phyloP scores from a whole-genome alignment of 2,797 vertebrate species.

The Silurus lanzhouensis region DNA sequence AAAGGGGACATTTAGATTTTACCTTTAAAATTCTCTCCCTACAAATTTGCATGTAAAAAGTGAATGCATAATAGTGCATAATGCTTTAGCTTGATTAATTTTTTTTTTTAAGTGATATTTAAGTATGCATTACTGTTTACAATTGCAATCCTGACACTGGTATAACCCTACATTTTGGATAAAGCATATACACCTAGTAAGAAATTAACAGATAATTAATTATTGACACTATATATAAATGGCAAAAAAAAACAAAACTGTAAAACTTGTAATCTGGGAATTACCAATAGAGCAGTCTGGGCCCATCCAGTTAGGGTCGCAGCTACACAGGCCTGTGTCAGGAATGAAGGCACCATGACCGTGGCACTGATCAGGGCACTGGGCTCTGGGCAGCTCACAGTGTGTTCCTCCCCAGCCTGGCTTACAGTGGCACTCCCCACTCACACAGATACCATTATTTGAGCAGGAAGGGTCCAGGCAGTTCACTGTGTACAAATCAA shows the following conservation, averaged over 20 bases:
- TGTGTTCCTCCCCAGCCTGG: conserved; percentile 95
- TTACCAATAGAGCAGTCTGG: conserved; percentile 97
- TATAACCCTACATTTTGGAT: not conserved
- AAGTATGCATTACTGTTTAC: not conserved
- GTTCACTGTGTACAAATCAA: conserved; percentile 78
- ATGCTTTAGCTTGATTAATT: not conserved
- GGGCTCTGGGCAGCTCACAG: conserved; percentile 91
- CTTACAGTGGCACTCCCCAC: conserved; percentile 95
- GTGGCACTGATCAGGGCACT: conserved; percentile 97
- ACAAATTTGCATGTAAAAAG: not conserved
- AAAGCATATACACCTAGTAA: not conserved
- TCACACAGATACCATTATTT: conserved; percentile 94
- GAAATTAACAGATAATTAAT: not conserved
- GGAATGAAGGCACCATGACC: conserved; percentile 96
- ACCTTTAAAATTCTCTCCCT: not conserved
- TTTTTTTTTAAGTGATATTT: not conserved
- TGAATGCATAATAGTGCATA: not conserved
- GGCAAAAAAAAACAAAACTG: too few species aligned
- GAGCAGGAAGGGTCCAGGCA: conserved; percentile 96
- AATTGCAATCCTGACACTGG: not conserved
- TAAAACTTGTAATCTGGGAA: conserved; percentile 50
- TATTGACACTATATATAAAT: not conserved
- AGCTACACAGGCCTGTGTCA: conserved; percentile 94
- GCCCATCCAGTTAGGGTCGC: conserved; percentile 98
- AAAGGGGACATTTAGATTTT: conserved; percentile 7